Evolutionary conservation across 2,797 vertebrate species (phyloP).

Genomic region (Peromyscus attwateri): DNA sequence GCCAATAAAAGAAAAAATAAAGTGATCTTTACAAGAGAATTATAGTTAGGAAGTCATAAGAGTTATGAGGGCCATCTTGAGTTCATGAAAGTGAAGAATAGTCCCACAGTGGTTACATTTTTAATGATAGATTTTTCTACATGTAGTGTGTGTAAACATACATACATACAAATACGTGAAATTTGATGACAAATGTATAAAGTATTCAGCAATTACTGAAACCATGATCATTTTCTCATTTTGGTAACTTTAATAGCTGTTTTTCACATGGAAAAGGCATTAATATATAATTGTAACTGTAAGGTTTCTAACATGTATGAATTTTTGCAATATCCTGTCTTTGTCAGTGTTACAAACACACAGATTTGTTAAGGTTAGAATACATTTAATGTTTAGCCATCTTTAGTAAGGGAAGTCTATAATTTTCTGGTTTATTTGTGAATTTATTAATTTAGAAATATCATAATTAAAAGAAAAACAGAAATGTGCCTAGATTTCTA

Average conservation of each 20-base stretch:
- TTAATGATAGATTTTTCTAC: conserved; percentile 32
- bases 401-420: not conserved
- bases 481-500: conserved; percentile 35
- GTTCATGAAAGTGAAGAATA: conserved; percentile 49
- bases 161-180: not conserved
- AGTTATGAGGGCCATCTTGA: conserved; percentile 47
- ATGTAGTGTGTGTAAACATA: not conserved
- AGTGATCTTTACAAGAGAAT: conserved; percentile 55
- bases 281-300: conserved; percentile 27
- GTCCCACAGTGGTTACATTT: conserved; percentile 51
- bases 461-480: not conserved
- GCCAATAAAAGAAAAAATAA: not conserved
- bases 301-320: not conserved
- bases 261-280: conserved; percentile 29
- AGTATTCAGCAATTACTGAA: conserved; percentile 5
- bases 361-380: not conserved
- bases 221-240: conserved; percentile 8
- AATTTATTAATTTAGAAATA: conserved; percentile 51
- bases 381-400: not conserved
- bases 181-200: conserved; percentile 35
- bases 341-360: not conserved
- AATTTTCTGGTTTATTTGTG: conserved; percentile 54
- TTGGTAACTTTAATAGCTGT: not conserved
- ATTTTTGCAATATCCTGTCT: conserved; percentile 36
- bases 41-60: conserved; percentile 52